phyloP scores from a whole-genome alignment of 1,140 invertebrate genomes.

The Drosophila orena region DNA sequence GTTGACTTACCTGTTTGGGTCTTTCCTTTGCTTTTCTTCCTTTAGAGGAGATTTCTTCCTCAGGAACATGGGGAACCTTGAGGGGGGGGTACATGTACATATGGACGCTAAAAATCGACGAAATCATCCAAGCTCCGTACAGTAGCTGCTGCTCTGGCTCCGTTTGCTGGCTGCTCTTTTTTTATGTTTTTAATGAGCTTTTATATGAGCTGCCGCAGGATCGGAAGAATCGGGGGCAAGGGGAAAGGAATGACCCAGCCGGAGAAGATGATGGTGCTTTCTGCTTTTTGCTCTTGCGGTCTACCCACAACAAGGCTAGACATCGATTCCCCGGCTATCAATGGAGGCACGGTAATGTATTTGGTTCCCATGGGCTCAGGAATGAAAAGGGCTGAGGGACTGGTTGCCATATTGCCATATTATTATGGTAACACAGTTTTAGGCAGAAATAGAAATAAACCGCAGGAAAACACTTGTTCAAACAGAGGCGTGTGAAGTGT shows the following conservation, averaged over 20 bases:
- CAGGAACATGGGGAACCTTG: background rate
- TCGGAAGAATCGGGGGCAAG: background rate
- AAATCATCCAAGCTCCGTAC: slow-evolving; percentile 80
- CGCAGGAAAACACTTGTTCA: slow-evolving; percentile 39
- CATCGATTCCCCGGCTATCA: slow-evolving; percentile 21
- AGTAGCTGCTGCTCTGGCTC: slow-evolving; percentile 68
- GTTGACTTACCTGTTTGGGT: slow-evolving; percentile 75
- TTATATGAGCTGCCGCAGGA: slow-evolving; percentile 68
- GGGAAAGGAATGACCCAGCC: slow-evolving; percentile 8
- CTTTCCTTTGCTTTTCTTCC: slow-evolving; percentile 65
- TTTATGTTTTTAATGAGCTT: slow-evolving; percentile 81
- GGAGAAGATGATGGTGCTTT: slow-evolving; percentile 16
- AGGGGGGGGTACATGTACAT: background rate
- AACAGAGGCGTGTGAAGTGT: slow-evolving; percentile 17
- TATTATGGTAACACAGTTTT: slow-evolving; percentile 44
- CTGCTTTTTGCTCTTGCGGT: slow-evolving; percentile 44
- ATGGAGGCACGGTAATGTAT: slow-evolving; percentile 21
- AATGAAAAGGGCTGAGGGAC: background rate
- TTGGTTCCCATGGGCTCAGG: slow-evolving; percentile 39
- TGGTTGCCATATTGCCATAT: background rate
- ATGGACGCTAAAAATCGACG: slow-evolving; percentile 61
- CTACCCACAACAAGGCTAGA: slow-evolving; percentile 26
- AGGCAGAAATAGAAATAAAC: slow-evolving; percentile 29
- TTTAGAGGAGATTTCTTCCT: slow-evolving; percentile 27
- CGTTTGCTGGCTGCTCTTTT: slow-evolving; percentile 44